These are phyloP conservation scores for Dicrurus megarhynchus DNA, from an alignment of 2,113 vertebrate genomes.

Conservation along the genomic window DNA sequence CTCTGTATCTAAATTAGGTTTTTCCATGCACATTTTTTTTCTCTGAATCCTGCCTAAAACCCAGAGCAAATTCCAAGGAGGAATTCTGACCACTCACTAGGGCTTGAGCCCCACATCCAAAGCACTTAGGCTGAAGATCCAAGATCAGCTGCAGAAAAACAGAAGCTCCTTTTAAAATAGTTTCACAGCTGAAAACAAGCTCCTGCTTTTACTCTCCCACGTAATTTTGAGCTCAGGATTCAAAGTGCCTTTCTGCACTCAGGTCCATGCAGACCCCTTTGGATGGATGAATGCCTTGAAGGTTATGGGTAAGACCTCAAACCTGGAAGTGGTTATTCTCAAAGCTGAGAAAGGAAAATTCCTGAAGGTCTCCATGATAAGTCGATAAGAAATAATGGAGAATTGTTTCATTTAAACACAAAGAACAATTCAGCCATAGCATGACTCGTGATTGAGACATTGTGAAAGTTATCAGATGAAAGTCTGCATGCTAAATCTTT, in stretches of 20 bases:
- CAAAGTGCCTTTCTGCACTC: not conserved
- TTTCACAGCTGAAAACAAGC: not conserved
- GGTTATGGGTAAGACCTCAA: not conserved
- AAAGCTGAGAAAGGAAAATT: not conserved
- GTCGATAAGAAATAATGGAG: not conserved
- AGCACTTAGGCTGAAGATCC: not conserved
- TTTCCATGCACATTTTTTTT: not conserved
- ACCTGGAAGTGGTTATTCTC: not conserved
- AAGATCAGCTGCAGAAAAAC: not conserved
- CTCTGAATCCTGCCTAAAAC: not conserved
- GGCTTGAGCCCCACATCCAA: not conserved
- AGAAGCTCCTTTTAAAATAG: not conserved
- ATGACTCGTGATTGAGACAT: not conserved
- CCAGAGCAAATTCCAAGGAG: not conserved
- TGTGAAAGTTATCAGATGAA: conserved; percentile 12
- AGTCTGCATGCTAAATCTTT: not conserved
- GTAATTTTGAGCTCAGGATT: not conserved
- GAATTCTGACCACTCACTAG: not conserved
- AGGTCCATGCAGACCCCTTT: not conserved
- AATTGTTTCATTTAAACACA: conserved; percentile 4
- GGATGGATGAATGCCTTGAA: not conserved
- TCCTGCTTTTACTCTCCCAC: not conserved
- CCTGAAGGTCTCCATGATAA: not conserved
- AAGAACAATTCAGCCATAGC: not conserved
- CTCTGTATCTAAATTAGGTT: not conserved